Base-by-base conservation (phyloP, 2,888 invertebrate genomes). In the Agrilus cyanescens region DNA sequence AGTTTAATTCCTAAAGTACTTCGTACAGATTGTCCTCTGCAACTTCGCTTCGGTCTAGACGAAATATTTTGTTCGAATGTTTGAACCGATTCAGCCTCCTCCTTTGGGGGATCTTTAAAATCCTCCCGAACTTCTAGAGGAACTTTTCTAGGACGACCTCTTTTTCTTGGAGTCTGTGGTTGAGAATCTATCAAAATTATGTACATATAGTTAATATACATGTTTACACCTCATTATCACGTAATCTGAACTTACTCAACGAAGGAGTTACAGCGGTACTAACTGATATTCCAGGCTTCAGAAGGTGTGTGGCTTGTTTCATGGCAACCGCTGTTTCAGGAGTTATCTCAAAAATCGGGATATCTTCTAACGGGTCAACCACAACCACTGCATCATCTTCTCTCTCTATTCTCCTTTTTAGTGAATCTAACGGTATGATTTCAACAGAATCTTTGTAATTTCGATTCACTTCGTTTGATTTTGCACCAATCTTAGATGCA, bases 121-220 rank as follows among this genome's bases (percentile, higher is more conserved):
- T 53, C 71, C 58, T 61, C 60, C 7, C 62, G 59, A 38, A 55
- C 63, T 50, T 57, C 67, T 36, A 71, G 60, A 29, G 71, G 64
- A 10, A 58, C 56, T 53, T 72, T 70, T 41, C 70, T 61, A 1
- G 73, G 73, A 20, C 74, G 55, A 4, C 73, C 73, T n/a, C 73
- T 63, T 47, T 67, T 64, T 40, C 66, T 62, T 37, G 66, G 66
- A 12, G 58, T 50, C 18, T 61, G 57, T 15, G 52, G 41, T 5
- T 55, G 48, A 15, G 52, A 40, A 14, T 45, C 42, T 40, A 49
- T 41, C 16, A 37, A 37, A 41, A 49, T 45, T 50, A 46, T 2
- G 10, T 25, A 10, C 2, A 4, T 18, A 18, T 18, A 18, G 5
- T 18, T 18, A 4, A 18, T 18, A 4, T 18, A 18, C 5, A 18